Conservation (phyloP, 2,113 vertebrate genomes). For the Procavia capensis region DNA sequence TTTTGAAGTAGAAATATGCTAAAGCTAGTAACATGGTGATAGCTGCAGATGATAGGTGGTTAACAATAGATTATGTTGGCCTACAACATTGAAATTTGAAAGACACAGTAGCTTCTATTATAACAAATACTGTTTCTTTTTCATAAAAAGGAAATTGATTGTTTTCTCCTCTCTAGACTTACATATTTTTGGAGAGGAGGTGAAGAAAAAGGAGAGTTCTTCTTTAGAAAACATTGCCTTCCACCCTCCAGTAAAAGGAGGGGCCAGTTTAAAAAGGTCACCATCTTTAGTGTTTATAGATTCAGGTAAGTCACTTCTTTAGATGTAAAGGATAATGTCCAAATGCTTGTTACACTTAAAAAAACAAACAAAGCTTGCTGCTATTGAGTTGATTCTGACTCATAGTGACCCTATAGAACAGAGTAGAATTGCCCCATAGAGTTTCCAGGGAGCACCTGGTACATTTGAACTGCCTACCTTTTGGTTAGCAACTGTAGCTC, state of each 20-base stretch:
- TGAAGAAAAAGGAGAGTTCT: conserved; percentile 70
- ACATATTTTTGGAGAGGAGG: conserved; percentile 81
- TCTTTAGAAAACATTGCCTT: conserved; percentile 80
- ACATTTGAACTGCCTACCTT: too few species aligned
- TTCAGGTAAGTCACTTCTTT: conserved; percentile 70
- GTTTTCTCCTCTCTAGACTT: conserved; percentile 79
- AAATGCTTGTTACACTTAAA: background rate
- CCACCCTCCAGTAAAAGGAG: conserved; percentile 86
- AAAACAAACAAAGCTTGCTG: too few species aligned
- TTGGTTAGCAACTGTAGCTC: too few species aligned
- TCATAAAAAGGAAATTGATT: conserved; percentile 37
- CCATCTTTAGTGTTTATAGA: conserved; percentile 69
- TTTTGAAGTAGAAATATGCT: background rate
- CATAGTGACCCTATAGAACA: too few species aligned
- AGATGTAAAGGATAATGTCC: background rate
- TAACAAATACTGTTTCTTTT: conserved; percentile 12
- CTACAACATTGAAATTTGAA: background rate
- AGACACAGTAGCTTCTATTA: background rate
- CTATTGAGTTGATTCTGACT: too few species aligned
- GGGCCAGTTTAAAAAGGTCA: conserved; percentile 87
- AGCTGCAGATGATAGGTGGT: background rate
- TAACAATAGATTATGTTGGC: background rate
- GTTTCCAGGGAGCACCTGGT: too few species aligned
- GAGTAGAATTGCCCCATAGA: too few species aligned
- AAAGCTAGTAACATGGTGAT: background rate